Conservation (phyloP, 2,113 vertebrate species). For the Smithornis capensis region DNA sequence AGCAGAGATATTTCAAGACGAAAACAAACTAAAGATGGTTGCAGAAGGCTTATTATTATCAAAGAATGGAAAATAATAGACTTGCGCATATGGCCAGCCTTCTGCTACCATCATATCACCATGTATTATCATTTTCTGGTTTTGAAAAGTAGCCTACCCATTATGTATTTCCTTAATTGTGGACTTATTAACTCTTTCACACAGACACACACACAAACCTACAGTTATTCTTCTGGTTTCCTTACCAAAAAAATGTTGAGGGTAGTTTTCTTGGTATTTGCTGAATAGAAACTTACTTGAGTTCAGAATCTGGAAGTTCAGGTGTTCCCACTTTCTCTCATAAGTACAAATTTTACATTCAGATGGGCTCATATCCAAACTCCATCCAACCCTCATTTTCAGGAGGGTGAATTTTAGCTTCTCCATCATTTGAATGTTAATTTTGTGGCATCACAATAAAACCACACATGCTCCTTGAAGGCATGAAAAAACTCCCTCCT, state of each 20-base stretch:
- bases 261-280: neutral
- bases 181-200: neutral
- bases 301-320: neutral
- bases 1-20: conserved; percentile 15
- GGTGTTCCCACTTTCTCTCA: neutral
- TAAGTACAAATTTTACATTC: neutral
- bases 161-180: neutral
- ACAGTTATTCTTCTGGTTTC: neutral
- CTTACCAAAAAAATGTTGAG: neutral
- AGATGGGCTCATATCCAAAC: neutral
- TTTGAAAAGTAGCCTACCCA: neutral
- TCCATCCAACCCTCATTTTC: neutral
- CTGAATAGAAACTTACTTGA: neutral
- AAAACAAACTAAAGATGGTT: conserved; percentile 35
- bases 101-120: neutral
- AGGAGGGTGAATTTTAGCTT: conserved; percentile 17
- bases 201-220: neutral
- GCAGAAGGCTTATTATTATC: conserved; percentile 4
- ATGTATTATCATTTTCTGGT: neutral
- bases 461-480: neutral
- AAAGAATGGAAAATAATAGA: conserved; percentile 44
- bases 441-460: conserved; percentile 17
- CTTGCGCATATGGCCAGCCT: conserved; percentile 40
- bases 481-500: conserved; percentile 20
- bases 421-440: neutral